Evolutionary conservation across 2,113 vertebrate genomes (phyloP).

Genomic region (Peromyscus leucopus): DNA sequence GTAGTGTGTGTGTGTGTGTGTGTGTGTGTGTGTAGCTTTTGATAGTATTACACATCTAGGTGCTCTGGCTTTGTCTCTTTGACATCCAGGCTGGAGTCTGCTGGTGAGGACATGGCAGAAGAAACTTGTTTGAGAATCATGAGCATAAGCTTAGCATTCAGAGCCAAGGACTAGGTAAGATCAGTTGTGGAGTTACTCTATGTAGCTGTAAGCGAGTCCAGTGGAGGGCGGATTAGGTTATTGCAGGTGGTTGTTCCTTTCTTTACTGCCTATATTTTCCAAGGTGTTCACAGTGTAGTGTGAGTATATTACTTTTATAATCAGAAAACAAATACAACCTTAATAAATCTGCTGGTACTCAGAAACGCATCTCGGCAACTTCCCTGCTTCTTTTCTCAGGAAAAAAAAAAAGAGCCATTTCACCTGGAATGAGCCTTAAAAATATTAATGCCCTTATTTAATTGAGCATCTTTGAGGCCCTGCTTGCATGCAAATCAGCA

Average conservation of each 20-base stretch:
- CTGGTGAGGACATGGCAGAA: not conserved
- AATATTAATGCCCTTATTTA: conserved; percentile 56
- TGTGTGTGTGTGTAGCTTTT: not conserved
- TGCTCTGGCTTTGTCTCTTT: conserved; percentile 14
- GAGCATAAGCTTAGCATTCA: not conserved
- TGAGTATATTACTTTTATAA: conserved; percentile 14
- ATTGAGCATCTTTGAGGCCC: conserved; percentile 57
- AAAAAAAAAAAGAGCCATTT: not conserved
- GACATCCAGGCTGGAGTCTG: conserved; percentile 50
- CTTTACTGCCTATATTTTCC: conserved; percentile 37
- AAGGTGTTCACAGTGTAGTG: conserved; percentile 23
- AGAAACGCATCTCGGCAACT: not conserved
- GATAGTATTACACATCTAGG: not conserved
- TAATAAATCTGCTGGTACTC: not conserved
- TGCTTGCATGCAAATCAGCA: conserved; percentile 71
- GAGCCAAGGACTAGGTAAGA: not conserved
- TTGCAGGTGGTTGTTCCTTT: conserved; percentile 30
- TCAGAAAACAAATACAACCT: conserved; percentile 60
- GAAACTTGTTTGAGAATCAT: conserved; percentile 44
- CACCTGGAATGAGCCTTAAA: not conserved
- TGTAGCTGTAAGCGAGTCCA: not conserved
- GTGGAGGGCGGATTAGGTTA: not conserved
- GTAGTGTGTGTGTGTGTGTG: not conserved
- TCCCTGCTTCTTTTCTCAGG: not conserved
- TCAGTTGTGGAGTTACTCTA: not conserved